Conservation (phyloP, 2,113 vertebrate species). For the Recurvirostra avosetta region DNA sequence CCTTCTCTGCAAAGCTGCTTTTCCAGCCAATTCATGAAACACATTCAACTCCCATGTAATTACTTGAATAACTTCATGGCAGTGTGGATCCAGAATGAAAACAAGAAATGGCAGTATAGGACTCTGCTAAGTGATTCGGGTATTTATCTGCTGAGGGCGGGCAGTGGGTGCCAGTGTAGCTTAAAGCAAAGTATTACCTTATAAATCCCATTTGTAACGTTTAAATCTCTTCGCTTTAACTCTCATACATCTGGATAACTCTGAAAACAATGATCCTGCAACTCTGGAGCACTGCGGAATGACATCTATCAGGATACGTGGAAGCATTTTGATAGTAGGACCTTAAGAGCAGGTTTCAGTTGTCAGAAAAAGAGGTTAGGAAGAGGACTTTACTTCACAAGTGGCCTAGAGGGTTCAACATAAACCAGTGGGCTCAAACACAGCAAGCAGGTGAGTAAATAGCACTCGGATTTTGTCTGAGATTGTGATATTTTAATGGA, state of each 20-base stretch:
- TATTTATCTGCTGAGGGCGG: neutral
- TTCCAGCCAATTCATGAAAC: neutral
- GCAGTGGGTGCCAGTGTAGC: neutral
- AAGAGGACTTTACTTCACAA: neutral
- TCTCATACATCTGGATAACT: neutral
- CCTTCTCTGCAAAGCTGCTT: neutral
- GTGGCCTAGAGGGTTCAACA: neutral
- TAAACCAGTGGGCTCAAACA: neutral
- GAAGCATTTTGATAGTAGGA: neutral
- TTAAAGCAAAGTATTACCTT: neutral
- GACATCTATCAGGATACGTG: neutral
- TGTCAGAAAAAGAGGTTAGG: neutral
- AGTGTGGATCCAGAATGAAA: neutral
- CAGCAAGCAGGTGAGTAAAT: neutral
- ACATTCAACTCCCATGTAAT: neutral
- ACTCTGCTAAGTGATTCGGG: neutral
- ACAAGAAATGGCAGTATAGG: neutral
- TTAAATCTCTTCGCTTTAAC: neutral
- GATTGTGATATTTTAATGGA: neutral
- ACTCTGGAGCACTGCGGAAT: neutral
- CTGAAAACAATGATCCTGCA: neutral
- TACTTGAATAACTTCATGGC: neutral
- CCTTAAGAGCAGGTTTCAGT: neutral
- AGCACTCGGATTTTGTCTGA: neutral
- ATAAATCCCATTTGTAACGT: neutral